Evolutionary conservation across 1,140 invertebrate genomes (phyloP).

Genomic region (Octopus bimaculoides): DNA sequence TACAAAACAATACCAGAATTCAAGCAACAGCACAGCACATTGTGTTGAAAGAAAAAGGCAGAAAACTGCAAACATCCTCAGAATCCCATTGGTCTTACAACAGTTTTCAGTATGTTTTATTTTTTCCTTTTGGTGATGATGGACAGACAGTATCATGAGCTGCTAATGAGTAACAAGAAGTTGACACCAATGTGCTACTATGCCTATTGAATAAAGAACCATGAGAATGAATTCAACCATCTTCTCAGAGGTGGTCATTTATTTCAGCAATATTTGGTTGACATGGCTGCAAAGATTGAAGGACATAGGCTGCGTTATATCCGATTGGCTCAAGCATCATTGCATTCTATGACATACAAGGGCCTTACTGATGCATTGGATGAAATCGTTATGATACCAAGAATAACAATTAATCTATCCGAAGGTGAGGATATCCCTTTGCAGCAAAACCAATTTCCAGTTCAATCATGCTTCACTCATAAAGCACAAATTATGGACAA

Average conservation of each 20-base stretch:
- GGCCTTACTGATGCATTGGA: background rate
- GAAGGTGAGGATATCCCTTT: too few relatives aligned
- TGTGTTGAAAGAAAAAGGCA: too few relatives aligned
- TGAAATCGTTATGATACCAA: too few relatives aligned
- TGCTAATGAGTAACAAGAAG: background rate
- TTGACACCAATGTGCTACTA: background rate
- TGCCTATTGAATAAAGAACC: background rate
- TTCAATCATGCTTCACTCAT: too few relatives aligned
- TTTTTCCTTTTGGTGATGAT: background rate
- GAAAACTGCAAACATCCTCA: background rate
- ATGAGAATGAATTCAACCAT: background rate
- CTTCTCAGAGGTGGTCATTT: background rate
- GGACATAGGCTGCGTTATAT: background rate
- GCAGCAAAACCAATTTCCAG: too few relatives aligned
- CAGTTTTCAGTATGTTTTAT: background rate
- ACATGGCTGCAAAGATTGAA: slow-evolving; percentile 5
- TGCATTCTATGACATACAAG: background rate
- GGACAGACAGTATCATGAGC: background rate
- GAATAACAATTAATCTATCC: too few relatives aligned
- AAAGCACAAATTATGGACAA: too few relatives aligned
- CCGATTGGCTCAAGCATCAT: background rate
- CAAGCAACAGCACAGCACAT: too few relatives aligned
- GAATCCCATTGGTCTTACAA: background rate
- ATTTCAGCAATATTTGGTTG: background rate
- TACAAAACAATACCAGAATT: too few relatives aligned